Percentiles rank a stretch among this genome's conserved stretches.
Conservation (phyloP, 1,140 invertebrate genomes). For the Tribolium madens region DNA sequence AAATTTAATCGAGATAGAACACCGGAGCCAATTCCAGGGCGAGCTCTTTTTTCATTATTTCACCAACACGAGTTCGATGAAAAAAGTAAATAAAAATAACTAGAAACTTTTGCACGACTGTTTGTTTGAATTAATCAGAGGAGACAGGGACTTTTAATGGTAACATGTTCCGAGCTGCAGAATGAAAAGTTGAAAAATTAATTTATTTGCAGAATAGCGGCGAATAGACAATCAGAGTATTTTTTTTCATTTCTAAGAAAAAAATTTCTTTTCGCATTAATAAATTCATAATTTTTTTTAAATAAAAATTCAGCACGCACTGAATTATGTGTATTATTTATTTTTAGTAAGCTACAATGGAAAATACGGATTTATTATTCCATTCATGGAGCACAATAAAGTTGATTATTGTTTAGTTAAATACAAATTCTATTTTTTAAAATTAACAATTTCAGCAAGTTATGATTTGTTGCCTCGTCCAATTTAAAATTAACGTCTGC, state of each 20-base stretch:
- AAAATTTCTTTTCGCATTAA: too few relatives aligned
- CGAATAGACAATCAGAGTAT: too few relatives aligned
- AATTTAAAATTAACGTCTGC: conserved; percentile 1
- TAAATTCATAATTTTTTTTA: too few relatives aligned
- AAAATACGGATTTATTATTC: too few relatives aligned
- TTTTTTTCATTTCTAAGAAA: too few relatives aligned
- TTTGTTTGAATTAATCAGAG: conserved; percentile 39
- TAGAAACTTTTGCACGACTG: conserved; percentile 29
- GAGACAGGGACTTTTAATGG: conserved; percentile 35
- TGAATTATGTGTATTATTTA: too few relatives aligned
- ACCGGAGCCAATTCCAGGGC: conserved; percentile 1
- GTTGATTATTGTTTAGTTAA: background rate
- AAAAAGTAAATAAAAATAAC: conserved; percentile 38
- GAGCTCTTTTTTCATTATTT: conserved; percentile 19
- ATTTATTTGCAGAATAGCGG: conserved; percentile 2
- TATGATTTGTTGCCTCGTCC: background rate
- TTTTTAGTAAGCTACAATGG: too few relatives aligned
- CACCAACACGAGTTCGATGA: conserved; percentile 6
- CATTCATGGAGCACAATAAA: too few relatives aligned
- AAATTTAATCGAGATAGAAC: background rate
- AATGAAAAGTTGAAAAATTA: conserved; percentile 30
- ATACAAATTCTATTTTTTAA: background rate
- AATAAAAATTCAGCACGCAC: too few relatives aligned
- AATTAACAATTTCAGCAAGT: background rate
- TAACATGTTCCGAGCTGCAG: conserved; percentile 2